These are phyloP conservation scores for Chiloscyllium plagiosum DNA, from an alignment of 2,113 vertebrate genomes.

Conservation along the genomic window DNA sequence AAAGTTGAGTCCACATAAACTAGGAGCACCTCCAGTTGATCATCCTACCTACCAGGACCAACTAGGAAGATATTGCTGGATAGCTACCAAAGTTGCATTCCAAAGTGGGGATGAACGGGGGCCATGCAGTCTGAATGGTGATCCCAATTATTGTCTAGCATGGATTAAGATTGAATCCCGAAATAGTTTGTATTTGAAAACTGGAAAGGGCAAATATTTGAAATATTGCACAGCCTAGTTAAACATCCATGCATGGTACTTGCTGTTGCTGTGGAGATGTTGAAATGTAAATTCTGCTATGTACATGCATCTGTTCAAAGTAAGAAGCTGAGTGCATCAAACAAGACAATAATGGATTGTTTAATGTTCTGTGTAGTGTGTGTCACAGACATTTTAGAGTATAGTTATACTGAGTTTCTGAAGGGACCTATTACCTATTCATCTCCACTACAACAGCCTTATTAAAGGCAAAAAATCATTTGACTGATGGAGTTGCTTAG, in stretches of 20 bases:
- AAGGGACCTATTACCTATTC: not conserved
- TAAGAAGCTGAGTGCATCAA: not conserved
- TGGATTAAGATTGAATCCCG: no score
- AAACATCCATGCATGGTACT: not conserved
- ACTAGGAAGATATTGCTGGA: not conserved
- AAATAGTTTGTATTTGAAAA: not conserved
- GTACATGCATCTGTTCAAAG: not conserved
- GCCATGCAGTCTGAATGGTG: not conserved
- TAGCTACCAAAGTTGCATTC: not conserved
- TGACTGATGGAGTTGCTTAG: not conserved
- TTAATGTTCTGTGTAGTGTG: not conserved
- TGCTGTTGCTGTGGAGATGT: not conserved
- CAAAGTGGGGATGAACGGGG: not conserved
- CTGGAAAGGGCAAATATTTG: not conserved
- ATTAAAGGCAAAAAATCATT: not conserved
- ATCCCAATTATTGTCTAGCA: not conserved
- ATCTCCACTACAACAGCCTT: not conserved
- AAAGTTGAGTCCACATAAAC: not conserved
- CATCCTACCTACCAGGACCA: not conserved
- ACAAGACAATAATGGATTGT: not conserved
- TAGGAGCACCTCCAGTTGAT: not conserved
- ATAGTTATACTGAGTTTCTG: not conserved
- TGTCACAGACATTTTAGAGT: not conserved
- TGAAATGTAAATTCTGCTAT: not conserved
- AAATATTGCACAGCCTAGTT: not conserved